Evolutionary conservation across 1,140 invertebrate genomes (phyloP).

Genomic region (Elymnias hypermnestra): DNA sequence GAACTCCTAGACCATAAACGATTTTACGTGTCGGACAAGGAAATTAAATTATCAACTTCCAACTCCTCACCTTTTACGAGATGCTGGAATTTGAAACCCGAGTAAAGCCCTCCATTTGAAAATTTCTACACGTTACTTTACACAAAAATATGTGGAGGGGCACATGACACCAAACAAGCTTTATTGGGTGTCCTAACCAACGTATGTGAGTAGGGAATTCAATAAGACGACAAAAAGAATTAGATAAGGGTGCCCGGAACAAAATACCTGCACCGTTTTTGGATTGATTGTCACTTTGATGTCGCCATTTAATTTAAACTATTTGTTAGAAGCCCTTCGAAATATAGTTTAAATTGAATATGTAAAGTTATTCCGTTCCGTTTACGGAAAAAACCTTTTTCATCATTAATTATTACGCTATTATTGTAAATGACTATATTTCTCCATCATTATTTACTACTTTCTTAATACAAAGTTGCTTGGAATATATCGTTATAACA

Average conservation of each 20-base stretch:
- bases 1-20: slow-evolving; percentile 63
- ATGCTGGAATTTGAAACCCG: slow-evolving; percentile 48
- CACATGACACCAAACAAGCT: slow-evolving; percentile 55
- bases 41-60: slow-evolving; percentile 71
- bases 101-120: slow-evolving; percentile 53
- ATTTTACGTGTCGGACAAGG: slow-evolving; percentile 66
- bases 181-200: slow-evolving; percentile 64
- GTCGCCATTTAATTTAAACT: slow-evolving; percentile 23
- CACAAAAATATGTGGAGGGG: slow-evolving; percentile 56
- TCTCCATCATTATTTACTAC: too few relatives aligned
- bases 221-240: slow-evolving; percentile 64
- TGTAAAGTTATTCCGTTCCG: too few relatives aligned
- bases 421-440: too few relatives aligned
- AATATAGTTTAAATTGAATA: not conserved
- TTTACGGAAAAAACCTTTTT: too few relatives aligned
- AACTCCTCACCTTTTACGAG: slow-evolving; percentile 54
- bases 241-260: slow-evolving; percentile 45
- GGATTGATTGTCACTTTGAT: slow-evolving; percentile 43
- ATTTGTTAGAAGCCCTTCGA: not conserved
- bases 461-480: too few relatives aligned
- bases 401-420: too few relatives aligned
- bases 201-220: slow-evolving; percentile 62
- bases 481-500: too few relatives aligned
- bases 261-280: slow-evolving; percentile 31
- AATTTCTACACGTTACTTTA: slow-evolving; percentile 57